Evolutionary conservation across 2,797 vertebrate genomes (phyloP).

Genomic region (Parauchenoglanis punctatus): DNA sequence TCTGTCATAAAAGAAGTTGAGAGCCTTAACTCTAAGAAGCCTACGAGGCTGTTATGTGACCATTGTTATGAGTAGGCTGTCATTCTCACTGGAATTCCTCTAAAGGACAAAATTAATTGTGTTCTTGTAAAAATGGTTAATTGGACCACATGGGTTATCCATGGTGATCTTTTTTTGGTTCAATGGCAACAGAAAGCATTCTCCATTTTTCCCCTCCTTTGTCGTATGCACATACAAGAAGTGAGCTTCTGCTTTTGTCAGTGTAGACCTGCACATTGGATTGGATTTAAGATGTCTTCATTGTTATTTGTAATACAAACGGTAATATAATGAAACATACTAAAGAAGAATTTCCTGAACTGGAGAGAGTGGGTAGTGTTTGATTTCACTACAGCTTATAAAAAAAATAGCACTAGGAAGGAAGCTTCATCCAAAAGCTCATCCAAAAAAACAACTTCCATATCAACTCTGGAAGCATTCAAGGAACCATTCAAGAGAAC

Average conservation of each 20-base stretch:
- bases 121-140: conserved; percentile 13
- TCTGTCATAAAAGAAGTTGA: conserved; percentile 38
- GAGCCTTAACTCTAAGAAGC: conserved; percentile 45
- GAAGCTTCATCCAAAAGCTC: neutral
- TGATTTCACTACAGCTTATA: neutral
- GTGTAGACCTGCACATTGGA: neutral
- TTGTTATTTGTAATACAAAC: neutral
- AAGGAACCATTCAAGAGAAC: no score
- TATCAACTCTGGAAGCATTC: neutral
- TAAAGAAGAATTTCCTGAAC: neutral
- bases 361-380: neutral
- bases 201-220: neutral
- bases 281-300: neutral
- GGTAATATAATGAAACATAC: neutral
- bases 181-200: neutral
- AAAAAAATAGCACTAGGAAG: neutral
- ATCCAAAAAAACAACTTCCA: neutral
- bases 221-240: neutral
- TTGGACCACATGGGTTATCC: conserved; percentile 18
- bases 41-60: conserved; percentile 18
- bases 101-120: conserved; percentile 13
- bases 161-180: neutral
- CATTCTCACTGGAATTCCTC: conserved; percentile 3
- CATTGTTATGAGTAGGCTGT: conserved; percentile 19
- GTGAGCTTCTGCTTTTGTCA: neutral